phyloP scores from a whole-genome alignment of 2,888 invertebrate species.

The Diarsia dahlii region DNA sequence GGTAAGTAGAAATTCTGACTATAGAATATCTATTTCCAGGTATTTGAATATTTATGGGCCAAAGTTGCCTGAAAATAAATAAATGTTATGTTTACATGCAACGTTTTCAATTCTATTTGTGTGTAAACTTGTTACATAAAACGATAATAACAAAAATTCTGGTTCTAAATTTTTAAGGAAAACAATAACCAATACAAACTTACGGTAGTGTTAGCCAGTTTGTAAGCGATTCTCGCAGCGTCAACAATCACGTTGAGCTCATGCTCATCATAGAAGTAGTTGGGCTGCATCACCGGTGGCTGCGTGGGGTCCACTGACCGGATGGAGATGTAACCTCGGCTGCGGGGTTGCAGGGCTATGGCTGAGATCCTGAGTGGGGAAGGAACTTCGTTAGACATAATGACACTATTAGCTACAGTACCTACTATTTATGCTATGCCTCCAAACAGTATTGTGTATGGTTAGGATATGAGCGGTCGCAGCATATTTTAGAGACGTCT shows the following conservation, averaged over 20 bases:
- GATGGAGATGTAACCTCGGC: conserved; percentile 92
- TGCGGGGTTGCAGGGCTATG: conserved; percentile 92
- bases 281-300: conserved; percentile 94
- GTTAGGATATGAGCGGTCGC: too few relatives aligned
- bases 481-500: too few relatives aligned
- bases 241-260: conserved; percentile 92
- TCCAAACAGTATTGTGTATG: too few relatives aligned
- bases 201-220: conserved; percentile 90
- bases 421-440: not conserved
- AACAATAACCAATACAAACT: conserved; percentile 42
- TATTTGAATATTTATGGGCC: not conserved
- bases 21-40: not conserved
- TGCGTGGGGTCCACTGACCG: conserved; percentile 92
- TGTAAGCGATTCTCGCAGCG: conserved; percentile 91
- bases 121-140: not conserved
- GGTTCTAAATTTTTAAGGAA: not conserved
- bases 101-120: not conserved
- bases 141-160: not conserved
- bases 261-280: conserved; percentile 93
- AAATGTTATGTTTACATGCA: too few relatives aligned
- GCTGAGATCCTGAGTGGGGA: conserved; percentile 88
- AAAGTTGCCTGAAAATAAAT: too few relatives aligned
- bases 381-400: not conserved
- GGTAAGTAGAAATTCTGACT: not conserved
- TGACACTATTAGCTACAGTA: not conserved